phyloP scores from a whole-genome alignment of 2,797 vertebrate species.

The Parauchenoglanis ngamensis region DNA sequence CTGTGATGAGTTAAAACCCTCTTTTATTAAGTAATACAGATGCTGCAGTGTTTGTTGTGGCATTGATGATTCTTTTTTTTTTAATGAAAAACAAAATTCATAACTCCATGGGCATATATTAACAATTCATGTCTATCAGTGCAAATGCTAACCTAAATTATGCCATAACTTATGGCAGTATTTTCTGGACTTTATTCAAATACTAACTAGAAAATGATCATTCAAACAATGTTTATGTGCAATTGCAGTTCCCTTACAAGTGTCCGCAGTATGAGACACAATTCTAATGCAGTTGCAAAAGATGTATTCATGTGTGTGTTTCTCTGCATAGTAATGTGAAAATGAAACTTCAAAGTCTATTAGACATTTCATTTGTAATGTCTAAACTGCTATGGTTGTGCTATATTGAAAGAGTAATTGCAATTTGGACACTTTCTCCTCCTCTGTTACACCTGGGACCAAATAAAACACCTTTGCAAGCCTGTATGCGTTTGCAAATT shows the following conservation, averaged over 20 bases:
- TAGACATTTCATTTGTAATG: background rate
- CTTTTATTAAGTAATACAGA: conserved; percentile 37
- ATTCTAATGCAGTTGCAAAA: background rate
- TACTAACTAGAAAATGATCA: background rate
- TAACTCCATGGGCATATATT: conserved; percentile 1
- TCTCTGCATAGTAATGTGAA: background rate
- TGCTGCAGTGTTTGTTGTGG: conserved; percentile 48
- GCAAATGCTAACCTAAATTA: background rate
- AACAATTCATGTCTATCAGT: conserved; percentile 5
- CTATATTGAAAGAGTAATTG: background rate
- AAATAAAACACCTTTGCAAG: background rate
- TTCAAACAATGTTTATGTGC: background rate
- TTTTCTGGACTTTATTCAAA: background rate
- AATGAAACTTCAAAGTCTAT: background rate
- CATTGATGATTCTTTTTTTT: background rate
- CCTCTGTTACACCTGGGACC: background rate
- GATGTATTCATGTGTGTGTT: background rate
- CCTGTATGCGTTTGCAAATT: background rate
- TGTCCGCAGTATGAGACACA: background rate
- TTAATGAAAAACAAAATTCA: conserved; percentile 26
- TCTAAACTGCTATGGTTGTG: background rate
- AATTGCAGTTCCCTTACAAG: background rate
- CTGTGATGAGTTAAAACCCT: conserved; percentile 24
- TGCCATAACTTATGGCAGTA: background rate
- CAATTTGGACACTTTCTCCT: background rate